Conservation (phyloP, 2,888 invertebrate species). For the Empis livida region DNA sequence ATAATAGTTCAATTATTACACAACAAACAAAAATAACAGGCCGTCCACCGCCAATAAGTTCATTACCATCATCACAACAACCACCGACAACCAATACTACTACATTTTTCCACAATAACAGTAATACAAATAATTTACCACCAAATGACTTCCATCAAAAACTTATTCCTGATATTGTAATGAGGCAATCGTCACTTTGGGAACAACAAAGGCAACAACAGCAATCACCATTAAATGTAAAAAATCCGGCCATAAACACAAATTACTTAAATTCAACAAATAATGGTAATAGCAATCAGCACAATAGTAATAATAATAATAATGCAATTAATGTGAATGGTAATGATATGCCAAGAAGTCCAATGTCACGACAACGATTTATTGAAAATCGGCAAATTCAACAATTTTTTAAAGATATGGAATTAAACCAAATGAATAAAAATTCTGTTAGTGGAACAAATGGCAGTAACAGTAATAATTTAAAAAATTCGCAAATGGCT, state of each 20-base stretch:
- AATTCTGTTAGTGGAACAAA: conserved; percentile 4
- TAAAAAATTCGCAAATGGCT: not conserved
- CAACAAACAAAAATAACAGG: conserved; percentile 2
- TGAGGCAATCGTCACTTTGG: conserved; percentile 12
- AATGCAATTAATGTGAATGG: conserved; percentile 6
- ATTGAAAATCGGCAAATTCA: conserved; percentile 9
- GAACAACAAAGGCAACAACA: conserved; percentile 10
- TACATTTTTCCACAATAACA: not conserved
- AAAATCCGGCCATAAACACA: conserved; percentile 12
- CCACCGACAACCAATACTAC: conserved; percentile 4
- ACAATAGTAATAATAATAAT: conserved; percentile 1
- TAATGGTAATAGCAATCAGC: not conserved
- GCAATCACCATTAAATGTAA: conserved; percentile 9
- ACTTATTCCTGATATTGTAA: conserved; percentile 10
- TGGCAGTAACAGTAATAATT: not conserved
- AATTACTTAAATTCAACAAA: conserved; percentile 11
- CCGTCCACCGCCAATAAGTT: conserved; percentile 1
- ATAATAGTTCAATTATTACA: not conserved
- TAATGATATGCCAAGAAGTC: conserved; percentile 7
- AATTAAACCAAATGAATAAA: conserved; percentile 10
- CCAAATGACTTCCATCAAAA: conserved; percentile 5
- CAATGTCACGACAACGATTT: conserved; percentile 6
- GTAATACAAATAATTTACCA: conserved; percentile 19
- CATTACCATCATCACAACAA: conserved; percentile 9
- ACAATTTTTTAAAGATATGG: conserved; percentile 12